Conservation (phyloP, 1,140 invertebrate species). For the Dermatophagoides farinae region DNA sequence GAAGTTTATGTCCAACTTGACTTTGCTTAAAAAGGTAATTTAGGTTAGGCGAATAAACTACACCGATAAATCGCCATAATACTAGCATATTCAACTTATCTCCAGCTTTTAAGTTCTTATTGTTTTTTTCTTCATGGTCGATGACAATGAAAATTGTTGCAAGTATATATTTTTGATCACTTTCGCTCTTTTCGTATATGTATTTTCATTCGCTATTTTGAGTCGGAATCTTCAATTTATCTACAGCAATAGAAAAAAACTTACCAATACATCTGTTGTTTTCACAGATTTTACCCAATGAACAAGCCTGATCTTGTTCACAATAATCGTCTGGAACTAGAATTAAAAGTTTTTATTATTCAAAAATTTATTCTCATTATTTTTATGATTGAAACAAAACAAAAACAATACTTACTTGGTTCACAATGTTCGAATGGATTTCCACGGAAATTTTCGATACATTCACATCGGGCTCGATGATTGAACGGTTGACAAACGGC, state of each 20-base stretch:
- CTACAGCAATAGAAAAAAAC: neutral
- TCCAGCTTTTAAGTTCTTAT: too few relatives aligned
- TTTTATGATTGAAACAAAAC: neutral
- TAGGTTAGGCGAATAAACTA: too few relatives aligned
- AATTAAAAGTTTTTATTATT: slow-evolving; percentile 7
- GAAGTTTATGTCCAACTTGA: too few relatives aligned
- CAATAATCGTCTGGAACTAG: slow-evolving; percentile 19
- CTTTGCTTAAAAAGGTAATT: too few relatives aligned
- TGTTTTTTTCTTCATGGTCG: too few relatives aligned
- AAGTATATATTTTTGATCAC: too few relatives aligned
- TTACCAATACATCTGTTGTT: slow-evolving; percentile 19
- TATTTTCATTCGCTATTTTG: too few relatives aligned
- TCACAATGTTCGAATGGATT: slow-evolving; percentile 58
- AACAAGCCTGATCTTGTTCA: slow-evolving; percentile 21
- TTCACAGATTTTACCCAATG: slow-evolving; percentile 22
- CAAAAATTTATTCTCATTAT: slow-evolving; percentile 10
- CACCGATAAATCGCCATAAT: too few relatives aligned
- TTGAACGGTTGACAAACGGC: slow-evolving; percentile 52
- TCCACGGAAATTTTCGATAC: slow-evolving; percentile 51
- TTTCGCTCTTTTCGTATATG: too few relatives aligned
- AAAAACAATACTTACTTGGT: slow-evolving; percentile 21
- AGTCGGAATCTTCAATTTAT: neutral
- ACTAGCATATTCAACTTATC: too few relatives aligned
- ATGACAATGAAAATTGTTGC: too few relatives aligned
- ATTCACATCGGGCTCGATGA: slow-evolving; percentile 53